A percentile compares a stretch with the other conserved stretches of the same genome.
Evolutionary conservation across 2,888 invertebrate species (phyloP).

Genomic region (Troides oblongomaculatus): DNA sequence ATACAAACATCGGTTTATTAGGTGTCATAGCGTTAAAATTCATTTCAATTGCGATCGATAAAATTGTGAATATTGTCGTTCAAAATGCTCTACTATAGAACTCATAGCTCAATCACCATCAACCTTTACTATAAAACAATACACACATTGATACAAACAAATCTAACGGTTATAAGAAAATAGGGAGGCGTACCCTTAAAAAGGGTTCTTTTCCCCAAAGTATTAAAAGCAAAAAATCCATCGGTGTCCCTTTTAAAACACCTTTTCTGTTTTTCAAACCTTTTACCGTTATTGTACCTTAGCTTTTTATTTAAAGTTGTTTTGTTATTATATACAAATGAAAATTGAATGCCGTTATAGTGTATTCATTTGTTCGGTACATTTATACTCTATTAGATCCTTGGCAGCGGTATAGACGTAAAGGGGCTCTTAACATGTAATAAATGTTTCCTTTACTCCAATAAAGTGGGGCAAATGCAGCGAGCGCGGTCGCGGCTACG

Average conservation of each 20-base stretch:
- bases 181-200: slow-evolving; percentile 52
- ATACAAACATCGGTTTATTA: no score
- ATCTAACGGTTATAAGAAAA: slow-evolving; percentile 72
- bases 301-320: neutral
- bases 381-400: slow-evolving; percentile 51
- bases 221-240: slow-evolving; percentile 74
- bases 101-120: neutral
- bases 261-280: slow-evolving; percentile 44
- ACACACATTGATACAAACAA: slow-evolving; percentile 66
- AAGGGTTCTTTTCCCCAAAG: slow-evolving; percentile 69
- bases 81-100: neutral
- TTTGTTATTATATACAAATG: neutral
- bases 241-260: slow-evolving; percentile 54
- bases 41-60: no score
- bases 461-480: slow-evolving; percentile 61
- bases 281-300: slow-evolving; percentile 35
- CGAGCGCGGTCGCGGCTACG: slow-evolving; percentile 42
- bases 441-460: slow-evolving; percentile 66
- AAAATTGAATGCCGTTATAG: slow-evolving; percentile 29
- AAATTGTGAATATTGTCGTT: neutral
- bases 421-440: slow-evolving; percentile 68
- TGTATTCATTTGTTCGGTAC: slow-evolving; percentile 40
- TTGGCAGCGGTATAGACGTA: slow-evolving; percentile 65
- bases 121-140: slow-evolving; percentile 54
- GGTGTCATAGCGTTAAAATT: no score